These are phyloP conservation scores for Tetrax tetrax DNA, from an alignment of 2,113 vertebrate species.

Conservation along the genomic window DNA sequence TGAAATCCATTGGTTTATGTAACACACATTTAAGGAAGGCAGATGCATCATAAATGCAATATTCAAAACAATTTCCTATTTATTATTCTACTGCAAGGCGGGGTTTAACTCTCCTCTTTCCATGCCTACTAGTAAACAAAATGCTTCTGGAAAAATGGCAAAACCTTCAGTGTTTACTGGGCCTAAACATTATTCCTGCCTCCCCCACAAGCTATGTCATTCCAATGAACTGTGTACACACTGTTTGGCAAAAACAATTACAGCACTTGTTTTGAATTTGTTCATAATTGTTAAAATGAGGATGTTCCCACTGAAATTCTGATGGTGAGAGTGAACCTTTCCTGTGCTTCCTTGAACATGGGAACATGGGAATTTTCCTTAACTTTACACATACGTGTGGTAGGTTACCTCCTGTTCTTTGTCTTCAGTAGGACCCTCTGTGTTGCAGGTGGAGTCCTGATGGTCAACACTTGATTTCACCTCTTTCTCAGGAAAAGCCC, in stretches of 20 bases:
- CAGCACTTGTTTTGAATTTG: slow-evolving; percentile 54
- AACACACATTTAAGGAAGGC: not conserved
- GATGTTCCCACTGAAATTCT: slow-evolving; percentile 24
- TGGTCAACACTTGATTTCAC: not conserved
- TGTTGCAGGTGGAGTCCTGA: not conserved
- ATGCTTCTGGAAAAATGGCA: slow-evolving; percentile 54
- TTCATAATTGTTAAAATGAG: slow-evolving; percentile 47
- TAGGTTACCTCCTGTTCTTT: not conserved
- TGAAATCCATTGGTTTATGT: not conserved
- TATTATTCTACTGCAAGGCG: not conserved
- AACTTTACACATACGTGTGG: not conserved
- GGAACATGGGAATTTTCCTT: not conserved
- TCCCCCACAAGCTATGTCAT: slow-evolving; percentile 59
- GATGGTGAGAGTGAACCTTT: not conserved
- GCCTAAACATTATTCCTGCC: slow-evolving; percentile 47
- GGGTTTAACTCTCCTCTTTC: not conserved
- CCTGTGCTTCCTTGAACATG: not conserved
- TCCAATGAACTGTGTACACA: slow-evolving; percentile 45
- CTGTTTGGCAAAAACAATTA: slow-evolving; percentile 63
- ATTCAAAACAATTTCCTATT: not conserved
- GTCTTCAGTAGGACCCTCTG: not conserved
- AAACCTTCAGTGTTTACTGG: slow-evolving; percentile 55
- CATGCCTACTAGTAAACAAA: slow-evolving; percentile 47
- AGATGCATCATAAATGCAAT: not conserved
- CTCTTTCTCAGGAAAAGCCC: not conserved